Conservation (phyloP, 2,113 vertebrate genomes). For the Nothobranchius furzeri region DNA sequence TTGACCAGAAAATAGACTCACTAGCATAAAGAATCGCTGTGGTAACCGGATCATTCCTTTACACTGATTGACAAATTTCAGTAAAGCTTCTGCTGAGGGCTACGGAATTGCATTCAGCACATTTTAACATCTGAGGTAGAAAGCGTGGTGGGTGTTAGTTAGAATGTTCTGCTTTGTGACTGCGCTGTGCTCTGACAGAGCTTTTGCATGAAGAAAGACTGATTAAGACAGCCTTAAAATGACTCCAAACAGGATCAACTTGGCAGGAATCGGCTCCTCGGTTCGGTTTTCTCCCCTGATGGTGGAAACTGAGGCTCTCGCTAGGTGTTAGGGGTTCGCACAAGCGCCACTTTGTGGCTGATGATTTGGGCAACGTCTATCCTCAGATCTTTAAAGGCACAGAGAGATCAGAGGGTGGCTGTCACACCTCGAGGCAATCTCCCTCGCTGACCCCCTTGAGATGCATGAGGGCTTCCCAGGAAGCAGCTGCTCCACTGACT, state of each 20-base stretch:
- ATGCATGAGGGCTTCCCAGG: conserved; percentile 34
- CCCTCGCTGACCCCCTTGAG: conserved; percentile 56
- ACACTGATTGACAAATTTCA: conserved; percentile 54
- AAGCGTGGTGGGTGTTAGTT: conserved; percentile 60
- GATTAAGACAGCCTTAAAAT: conserved; percentile 56
- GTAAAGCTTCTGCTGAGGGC: conserved; percentile 52
- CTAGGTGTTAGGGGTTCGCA: conserved; percentile 42
- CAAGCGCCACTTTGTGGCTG: conserved; percentile 42
- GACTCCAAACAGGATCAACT: conserved; percentile 29
- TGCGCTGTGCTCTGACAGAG: conserved; percentile 23
- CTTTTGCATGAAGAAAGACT: conserved; percentile 43
- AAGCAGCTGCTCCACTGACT: conserved; percentile 49
- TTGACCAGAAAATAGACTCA: conserved; percentile 67
- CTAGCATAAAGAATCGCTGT: conserved; percentile 55
- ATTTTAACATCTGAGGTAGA: conserved; percentile 38
- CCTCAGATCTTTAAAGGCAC: conserved; percentile 70
- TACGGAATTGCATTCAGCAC: background rate
- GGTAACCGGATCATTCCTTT: conserved; percentile 59
- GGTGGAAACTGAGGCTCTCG: conserved; percentile 27
- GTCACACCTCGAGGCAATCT: conserved; percentile 64
- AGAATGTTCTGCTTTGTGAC: conserved; percentile 33
- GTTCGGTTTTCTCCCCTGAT: too few relatives aligned
- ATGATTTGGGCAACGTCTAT: conserved; percentile 36
- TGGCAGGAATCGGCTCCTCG: conserved; percentile 2
- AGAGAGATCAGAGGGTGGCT: conserved; percentile 66